Conservation (phyloP, 2,113 vertebrate genomes). For the Mus spicilegus region DNA sequence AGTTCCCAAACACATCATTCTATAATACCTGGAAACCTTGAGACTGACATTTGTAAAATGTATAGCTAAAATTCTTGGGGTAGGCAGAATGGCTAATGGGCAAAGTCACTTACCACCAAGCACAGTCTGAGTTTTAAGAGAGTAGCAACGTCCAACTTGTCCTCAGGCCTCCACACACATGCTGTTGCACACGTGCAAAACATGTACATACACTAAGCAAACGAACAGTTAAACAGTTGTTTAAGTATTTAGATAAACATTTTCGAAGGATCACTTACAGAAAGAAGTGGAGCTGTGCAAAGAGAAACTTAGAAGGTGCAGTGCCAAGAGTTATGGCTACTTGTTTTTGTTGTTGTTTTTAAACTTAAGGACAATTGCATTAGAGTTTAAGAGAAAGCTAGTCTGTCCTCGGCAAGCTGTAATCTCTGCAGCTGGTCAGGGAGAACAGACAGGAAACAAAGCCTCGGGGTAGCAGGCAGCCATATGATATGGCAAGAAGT, state of each 20-base stretch:
- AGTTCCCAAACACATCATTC: background rate
- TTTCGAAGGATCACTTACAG: background rate
- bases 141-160: background rate
- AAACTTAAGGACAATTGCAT: background rate
- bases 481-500: background rate
- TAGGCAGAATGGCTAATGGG: background rate
- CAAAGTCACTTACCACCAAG: background rate
- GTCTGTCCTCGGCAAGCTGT: background rate
- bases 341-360: background rate
- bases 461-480: background rate
- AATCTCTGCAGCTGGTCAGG: background rate
- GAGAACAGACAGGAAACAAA: background rate
- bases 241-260: background rate
- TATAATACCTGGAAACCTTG: background rate
- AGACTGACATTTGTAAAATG: conserved; percentile 20
- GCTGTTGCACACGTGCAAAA: background rate
- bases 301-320: background rate
- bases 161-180: background rate
- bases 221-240: background rate
- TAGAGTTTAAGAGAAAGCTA: background rate
- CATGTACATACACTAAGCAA: background rate
- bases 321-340: background rate
- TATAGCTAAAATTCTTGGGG: background rate
- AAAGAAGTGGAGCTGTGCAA: background rate
- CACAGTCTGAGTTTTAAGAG: background rate